phyloP scores from a whole-genome alignment of 2,888 invertebrate species.

The Euclidia mi region DNA sequence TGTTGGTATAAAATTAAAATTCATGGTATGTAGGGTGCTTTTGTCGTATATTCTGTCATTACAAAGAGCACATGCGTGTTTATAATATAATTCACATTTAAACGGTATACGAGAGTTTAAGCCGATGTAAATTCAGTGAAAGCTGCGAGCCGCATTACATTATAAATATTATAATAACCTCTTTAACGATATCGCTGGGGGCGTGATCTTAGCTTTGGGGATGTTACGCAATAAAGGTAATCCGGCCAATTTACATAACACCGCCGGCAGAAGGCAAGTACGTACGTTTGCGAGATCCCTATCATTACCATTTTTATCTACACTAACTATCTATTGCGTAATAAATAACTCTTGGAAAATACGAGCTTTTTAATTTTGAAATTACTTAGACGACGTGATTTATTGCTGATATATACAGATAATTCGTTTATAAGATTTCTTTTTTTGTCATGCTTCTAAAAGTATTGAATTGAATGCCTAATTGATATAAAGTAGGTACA shows the following conservation, averaged over 20 bases:
- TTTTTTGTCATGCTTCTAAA: too few species aligned
- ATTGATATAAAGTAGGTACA: too few species aligned
- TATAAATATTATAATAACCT: slow-evolving; percentile 55
- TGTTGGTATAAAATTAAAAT: slow-evolving; percentile 12
- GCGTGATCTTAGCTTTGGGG: slow-evolving; percentile 58
- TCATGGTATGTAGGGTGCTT: background rate
- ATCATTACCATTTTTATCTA: slow-evolving; percentile 25
- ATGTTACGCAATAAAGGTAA: slow-evolving; percentile 69
- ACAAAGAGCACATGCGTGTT: slow-evolving; percentile 21
- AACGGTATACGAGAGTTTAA: slow-evolving; percentile 26
- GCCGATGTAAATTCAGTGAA: slow-evolving; percentile 43
- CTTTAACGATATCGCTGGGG: slow-evolving; percentile 52
- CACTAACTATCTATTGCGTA: slow-evolving; percentile 3
- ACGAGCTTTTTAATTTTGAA: too few species aligned
- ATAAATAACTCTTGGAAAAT: slow-evolving; percentile 1
- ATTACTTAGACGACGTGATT: too few species aligned
- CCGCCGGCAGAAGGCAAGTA: slow-evolving; percentile 39
- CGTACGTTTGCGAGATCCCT: slow-evolving; percentile 24
- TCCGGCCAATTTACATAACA: slow-evolving; percentile 75
- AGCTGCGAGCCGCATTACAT: slow-evolving; percentile 33
- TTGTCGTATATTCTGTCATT: slow-evolving; percentile 17
- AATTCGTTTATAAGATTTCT: too few species aligned
- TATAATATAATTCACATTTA: slow-evolving; percentile 39
- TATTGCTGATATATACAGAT: too few species aligned
- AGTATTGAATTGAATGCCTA: too few species aligned